phyloP scores from a whole-genome alignment of 2,888 invertebrate genomes.

The Iselma pallidipennis region DNA sequence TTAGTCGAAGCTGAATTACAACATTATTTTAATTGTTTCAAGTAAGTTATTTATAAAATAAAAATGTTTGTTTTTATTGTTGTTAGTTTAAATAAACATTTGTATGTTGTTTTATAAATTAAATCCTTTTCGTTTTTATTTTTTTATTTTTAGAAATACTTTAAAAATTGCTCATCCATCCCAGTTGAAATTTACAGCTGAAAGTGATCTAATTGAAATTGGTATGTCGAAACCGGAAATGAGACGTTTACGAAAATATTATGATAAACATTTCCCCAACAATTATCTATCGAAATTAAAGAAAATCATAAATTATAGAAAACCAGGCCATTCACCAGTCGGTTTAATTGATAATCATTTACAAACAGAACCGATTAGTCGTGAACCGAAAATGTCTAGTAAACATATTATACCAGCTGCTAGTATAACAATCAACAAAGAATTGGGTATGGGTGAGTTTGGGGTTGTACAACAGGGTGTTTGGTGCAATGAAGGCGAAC shows the following conservation, averaged over 20 bases:
- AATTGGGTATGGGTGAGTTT: conserved; percentile 96
- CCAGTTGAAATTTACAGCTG: conserved; percentile 92
- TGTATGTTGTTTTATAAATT: neutral
- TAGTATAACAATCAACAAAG: conserved; percentile 90
- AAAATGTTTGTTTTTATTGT: conserved; percentile 5
- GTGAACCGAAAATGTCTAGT: conserved; percentile 68
- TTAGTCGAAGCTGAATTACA: conserved; percentile 92
- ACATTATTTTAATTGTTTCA: conserved; percentile 83
- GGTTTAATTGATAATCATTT: conserved; percentile 39
- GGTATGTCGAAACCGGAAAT: conserved; percentile 96
- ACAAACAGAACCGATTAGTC: conserved; percentile 30
- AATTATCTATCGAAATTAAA: conserved; percentile 91
- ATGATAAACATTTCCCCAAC: conserved; percentile 91
- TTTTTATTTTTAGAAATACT: conserved; percentile 69
- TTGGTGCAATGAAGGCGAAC: conserved; percentile 93
- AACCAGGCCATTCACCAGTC: conserved; percentile 53
- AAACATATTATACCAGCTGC: conserved; percentile 85
- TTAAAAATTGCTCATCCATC: conserved; percentile 86
- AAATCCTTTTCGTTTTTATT: conserved; percentile 6
- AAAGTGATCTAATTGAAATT: conserved; percentile 87
- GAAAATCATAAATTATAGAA: conserved; percentile 72
- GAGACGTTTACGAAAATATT: conserved; percentile 89
- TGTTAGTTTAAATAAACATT: neutral
- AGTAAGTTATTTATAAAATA: conserved; percentile 58
- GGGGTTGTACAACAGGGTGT: conserved; percentile 98